Evolutionary conservation across 2,888 invertebrate species (phyloP), one percentile per base, ranked within the genome.

Genomic region (Penaeus monodon): DNA sequence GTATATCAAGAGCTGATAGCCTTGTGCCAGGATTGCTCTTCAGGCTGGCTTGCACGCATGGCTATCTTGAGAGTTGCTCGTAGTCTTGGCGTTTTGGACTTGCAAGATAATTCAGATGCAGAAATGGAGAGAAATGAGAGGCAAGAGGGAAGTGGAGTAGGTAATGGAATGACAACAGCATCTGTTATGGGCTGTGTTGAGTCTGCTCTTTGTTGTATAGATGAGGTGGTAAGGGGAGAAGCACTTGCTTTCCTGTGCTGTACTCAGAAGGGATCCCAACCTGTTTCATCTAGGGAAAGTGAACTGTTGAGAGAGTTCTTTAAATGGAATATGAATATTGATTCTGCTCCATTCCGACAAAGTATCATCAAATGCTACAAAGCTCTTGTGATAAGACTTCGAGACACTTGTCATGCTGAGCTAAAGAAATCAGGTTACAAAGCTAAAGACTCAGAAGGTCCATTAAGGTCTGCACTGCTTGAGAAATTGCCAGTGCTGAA

Each of bases 351-450:
- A n/a, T 89, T 89, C 44, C 73, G 89, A 24, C 80, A 86, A 63
- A 65, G 77, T 78, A 70, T 89, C 6, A 66, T 87, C 3, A 86
- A 84, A 79, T 83, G 84, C 57, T 84, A 84, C 63, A 84, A 84
- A 78, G 80, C 83, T 38, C 33, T 87, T 22, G 44, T 89, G 12
- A 66, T 78, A 8, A 81, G 89, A 68, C 20, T 89, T n/a, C 29
- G 93, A 90, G 92, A 92, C 88, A 91, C 91, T 74, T 93, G 92
- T 91, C 89, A 92, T 82, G 92, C 92, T 84, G 86, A 85, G 38
- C 66, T 89, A 29, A 87, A 88, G 81, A 57, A 70, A 22, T 20
- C 90, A 65, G 38, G 49, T 49, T 49, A 49, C 22, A 82, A 57
- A 73, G 38, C 14, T 64, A 22, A 7, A 3, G 38, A 0, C 22